These are phyloP conservation scores for Zosterops lateralis DNA, from an alignment of 2,113 vertebrate genomes.

Conservation along the genomic window DNA sequence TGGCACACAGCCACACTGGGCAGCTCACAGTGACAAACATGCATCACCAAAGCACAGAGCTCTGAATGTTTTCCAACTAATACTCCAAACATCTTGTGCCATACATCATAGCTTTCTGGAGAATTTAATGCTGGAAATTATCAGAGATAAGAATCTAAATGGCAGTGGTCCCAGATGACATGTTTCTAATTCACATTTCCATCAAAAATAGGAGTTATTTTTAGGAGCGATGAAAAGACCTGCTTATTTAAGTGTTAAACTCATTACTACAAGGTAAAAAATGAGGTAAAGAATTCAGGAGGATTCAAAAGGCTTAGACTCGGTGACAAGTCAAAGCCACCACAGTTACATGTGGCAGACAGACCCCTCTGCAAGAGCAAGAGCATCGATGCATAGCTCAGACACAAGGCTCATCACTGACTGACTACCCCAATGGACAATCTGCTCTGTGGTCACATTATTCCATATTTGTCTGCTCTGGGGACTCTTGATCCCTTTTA, in stretches of 20 bases:
- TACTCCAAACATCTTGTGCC: background rate
- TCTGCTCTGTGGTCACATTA: background rate
- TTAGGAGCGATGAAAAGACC: background rate
- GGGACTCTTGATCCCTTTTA: background rate
- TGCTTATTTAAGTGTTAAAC: conserved; percentile 5
- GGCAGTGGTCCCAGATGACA: background rate
- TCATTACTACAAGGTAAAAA: background rate
- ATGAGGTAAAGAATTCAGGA: background rate
- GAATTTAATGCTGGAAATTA: background rate
- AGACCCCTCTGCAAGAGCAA: rapidly evolving
- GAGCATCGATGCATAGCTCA: rapidly evolving
- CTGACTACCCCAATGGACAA: background rate
- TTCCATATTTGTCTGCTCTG: background rate
- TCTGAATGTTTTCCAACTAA: background rate
- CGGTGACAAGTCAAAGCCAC: background rate
- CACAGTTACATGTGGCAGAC: background rate
- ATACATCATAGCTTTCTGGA: background rate
- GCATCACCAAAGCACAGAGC: rapidly evolving
- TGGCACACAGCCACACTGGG: background rate
- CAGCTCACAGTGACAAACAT: background rate
- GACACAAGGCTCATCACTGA: background rate
- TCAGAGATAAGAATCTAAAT: background rate
- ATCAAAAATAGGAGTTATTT: conserved; percentile 3
- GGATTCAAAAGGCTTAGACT: background rate
- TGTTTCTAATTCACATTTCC: background rate